Base-by-base conservation (phyloP, 2,888 invertebrate species). In the Eubasilissa splendida region DNA sequence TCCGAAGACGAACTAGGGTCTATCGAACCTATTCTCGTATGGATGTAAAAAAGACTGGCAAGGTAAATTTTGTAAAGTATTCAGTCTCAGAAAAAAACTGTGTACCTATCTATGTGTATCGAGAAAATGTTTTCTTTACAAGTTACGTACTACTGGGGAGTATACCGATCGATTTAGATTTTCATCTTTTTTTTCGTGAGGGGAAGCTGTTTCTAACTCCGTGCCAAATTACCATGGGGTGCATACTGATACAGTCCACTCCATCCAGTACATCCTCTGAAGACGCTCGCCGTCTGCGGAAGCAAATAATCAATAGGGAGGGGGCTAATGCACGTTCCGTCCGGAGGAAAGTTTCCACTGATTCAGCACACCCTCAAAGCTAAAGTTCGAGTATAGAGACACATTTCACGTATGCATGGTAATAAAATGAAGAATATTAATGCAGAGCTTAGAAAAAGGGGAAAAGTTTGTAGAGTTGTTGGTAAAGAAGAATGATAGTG, bases 151-250 rank as follows among this genome's bases (percentile, higher is more conserved):
- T 42, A 5, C 3, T 42, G 42, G 42, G 10, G 8, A 42, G 52
- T 12, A 68, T 42, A n/a, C 68, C 14, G 52, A 68, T 68, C 68
- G 68, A 68, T 68, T 68, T 71, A 58, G 58, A 58, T 58, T 56
- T 22, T 22, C 31, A 71, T 71, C 11, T 56, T 42, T 71, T 53
- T n/a, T 70, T 53, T 54, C 52, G 33, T 58, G 54, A 71, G 71
- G 71, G 71, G 71, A 56, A 22, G 22, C 33, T 68, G 22, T 9
- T 71, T 11, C 11, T 5, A 71, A 71, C 54, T 71, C 12, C 71
- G 71, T 71, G 71, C 71, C 71, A 71, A 71, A 54, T 71, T 54
- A 71, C 54, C 71, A 54, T n/a, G 56, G 71, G 71, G 71, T 71
- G 71, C 71, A 71, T 53, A 54, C 53, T 54, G 54, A 31, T 54